phyloP scores from a whole-genome alignment of 2,888 invertebrate species.

The Agapostemon virescens region DNA sequence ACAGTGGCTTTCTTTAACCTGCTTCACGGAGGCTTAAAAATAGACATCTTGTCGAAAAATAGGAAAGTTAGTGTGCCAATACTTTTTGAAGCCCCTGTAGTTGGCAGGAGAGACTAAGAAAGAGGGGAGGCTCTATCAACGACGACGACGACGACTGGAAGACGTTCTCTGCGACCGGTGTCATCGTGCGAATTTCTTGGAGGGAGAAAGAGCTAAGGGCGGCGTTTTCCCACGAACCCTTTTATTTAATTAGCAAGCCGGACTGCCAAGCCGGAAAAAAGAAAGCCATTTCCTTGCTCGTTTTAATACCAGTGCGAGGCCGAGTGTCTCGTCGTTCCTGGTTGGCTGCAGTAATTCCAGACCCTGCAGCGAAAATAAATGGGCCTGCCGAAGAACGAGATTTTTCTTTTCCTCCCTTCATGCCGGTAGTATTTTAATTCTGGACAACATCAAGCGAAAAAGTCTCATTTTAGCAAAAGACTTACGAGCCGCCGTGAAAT shows the following conservation, averaged over 20 bases:
- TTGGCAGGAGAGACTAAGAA: neutral
- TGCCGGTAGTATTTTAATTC: neutral
- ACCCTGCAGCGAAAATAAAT: slow-evolving; percentile 8
- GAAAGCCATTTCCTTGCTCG: slow-evolving; percentile 55
- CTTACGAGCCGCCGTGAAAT: neutral
- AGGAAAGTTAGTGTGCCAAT: neutral
- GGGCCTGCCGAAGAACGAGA: neutral
- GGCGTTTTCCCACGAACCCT: slow-evolving; percentile 44
- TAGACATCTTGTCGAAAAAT: neutral
- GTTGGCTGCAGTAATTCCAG: slow-evolving; percentile 24
- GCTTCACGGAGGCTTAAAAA: no score
- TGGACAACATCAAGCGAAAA: neutral
- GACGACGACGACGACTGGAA: slow-evolving; percentile 3
- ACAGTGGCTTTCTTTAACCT: no score
- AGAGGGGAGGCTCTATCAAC: neutral
- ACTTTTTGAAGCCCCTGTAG: neutral
- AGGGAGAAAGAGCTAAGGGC: slow-evolving; percentile 6
- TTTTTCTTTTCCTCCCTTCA: neutral
- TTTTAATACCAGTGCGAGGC: slow-evolving; percentile 26
- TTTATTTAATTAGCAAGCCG: slow-evolving; percentile 65
- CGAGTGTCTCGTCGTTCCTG: slow-evolving; percentile 1
- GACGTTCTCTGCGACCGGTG: slow-evolving; percentile 13
- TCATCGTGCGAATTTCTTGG: slow-evolving; percentile 22
- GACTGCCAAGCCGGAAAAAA: slow-evolving; percentile 33
- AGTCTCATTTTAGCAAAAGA: neutral